These are phyloP conservation scores for Barbus barbus DNA, from an alignment of 2,113 vertebrate genomes.

Conservation along the genomic window DNA sequence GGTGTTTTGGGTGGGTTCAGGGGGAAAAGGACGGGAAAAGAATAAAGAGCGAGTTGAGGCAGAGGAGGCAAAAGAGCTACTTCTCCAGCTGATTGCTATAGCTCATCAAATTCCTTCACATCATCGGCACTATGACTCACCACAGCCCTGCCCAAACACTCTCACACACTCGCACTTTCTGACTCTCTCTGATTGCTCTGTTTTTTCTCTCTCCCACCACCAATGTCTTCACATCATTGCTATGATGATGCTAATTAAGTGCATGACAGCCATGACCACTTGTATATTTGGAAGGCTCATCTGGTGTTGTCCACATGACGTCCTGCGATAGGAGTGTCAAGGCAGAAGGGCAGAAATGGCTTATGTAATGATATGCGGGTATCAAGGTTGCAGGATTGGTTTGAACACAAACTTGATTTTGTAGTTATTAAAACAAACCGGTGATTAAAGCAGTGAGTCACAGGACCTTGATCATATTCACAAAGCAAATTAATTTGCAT, in stretches of 20 bases:
- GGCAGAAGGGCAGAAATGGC: not conserved
- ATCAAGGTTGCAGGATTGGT: not conserved
- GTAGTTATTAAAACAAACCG: not conserved
- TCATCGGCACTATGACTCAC: slow-evolving; percentile 55
- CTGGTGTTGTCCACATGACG: not conserved
- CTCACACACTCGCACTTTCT: slow-evolving; percentile 25
- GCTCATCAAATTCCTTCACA: slow-evolving; percentile 50
- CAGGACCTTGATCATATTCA: not conserved
- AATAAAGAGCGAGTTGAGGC: not conserved
- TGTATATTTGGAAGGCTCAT: not conserved
- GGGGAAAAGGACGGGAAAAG: not conserved
- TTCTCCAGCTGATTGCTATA: slow-evolving; percentile 44
- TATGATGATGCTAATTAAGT: slow-evolving; percentile 1
- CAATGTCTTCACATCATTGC: not conserved
- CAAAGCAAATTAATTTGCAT: not conserved
- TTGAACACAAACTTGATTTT: not conserved
- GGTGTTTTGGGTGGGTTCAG: slow-evolving; percentile 16
- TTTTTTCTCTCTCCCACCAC: not conserved
- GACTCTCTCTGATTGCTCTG: not conserved
- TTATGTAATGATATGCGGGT: not conserved
- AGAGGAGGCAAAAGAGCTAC: not conserved
- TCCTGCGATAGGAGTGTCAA: not conserved
- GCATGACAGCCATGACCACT: not conserved
- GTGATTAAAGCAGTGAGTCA: slow-evolving; percentile 6
- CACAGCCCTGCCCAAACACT: slow-evolving; percentile 23